Evolutionary conservation across 2,888 invertebrate species (phyloP), one percentile per base, ranked within the genome.

Genomic region (Aricia artaxerxes): DNA sequence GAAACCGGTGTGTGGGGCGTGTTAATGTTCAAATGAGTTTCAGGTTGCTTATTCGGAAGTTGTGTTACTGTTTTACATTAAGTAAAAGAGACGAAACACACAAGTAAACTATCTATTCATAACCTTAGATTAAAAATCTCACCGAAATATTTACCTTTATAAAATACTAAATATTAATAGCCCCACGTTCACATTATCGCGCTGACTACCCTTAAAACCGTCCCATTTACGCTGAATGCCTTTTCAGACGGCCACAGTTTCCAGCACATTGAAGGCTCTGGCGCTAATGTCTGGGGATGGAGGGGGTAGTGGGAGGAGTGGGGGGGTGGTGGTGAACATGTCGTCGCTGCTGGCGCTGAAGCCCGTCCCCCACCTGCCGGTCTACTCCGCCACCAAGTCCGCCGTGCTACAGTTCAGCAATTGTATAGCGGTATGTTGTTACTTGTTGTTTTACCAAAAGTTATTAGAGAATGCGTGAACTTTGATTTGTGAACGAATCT

Each of bases 381-480:
- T 93, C 1, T 94, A 93, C 81, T 86, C 89, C 0, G 92, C 93
- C 1, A 92, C 93, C 0, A 93, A 93, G 83, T 87, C 89, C 0
- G 94, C 94, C 31, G 91, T 94, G 31, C 83, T 94, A 49, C 91
- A 92, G 80, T 94, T 91, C 79, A 92, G 90, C 82, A 88, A 90
- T 80, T 86, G 88, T 81, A 87, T 93, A 83, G 93, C 91, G 80
- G 93, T 93, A 82, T 87, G 88, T 85, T 44, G 2, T 44, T 44
- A 35, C 24, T 24, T 24, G 24, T 35, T 35, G 35, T 35, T 35
- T 24, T 24, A 24, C 24, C 24, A 24, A 24, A 24, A 24, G 24
- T 24, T 24, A 24, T 24, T 24, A 24, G 24, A 24, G 24, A 24
- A 24, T 24, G 24, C 24, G 35, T 35, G 35, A 35, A 2, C 35